Evolutionary conservation across 1,140 invertebrate species (phyloP).

Genomic region (Drosophila watanabei): DNA sequence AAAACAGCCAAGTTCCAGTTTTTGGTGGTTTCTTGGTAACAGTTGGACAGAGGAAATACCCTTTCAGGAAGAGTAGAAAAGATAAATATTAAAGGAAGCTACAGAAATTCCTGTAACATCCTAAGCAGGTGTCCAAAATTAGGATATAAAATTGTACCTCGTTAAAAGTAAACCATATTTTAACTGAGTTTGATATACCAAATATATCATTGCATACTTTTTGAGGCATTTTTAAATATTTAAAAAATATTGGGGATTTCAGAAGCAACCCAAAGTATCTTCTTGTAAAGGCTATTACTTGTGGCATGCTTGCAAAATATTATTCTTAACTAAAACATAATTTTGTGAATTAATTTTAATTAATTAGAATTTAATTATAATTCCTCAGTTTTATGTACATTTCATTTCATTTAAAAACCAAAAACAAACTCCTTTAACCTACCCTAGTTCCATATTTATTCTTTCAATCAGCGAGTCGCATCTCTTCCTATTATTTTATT

Average conservation of each 20-base stretch:
- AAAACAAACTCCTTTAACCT: too few relatives aligned
- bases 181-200: background rate
- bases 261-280: background rate
- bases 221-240: background rate
- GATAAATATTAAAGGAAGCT: background rate
- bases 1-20: slow-evolving; percentile 22
- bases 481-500: slow-evolving; percentile 5
- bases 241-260: background rate
- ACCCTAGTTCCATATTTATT: background rate
- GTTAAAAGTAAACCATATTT: background rate
- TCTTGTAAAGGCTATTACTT: background rate
- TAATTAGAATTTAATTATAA: background rate
- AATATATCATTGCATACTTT: background rate
- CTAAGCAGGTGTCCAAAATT: background rate
- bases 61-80: background rate
- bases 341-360: too few relatives aligned
- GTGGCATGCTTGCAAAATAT: background rate
- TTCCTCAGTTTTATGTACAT: background rate
- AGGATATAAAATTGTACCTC: background rate
- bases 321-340: background rate
- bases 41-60: slow-evolving; percentile 3
- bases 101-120: background rate
- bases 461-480: background rate
- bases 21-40: background rate
- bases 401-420: background rate